A percentile compares a stretch with the other conserved stretches of the same genome.
Conservation (phyloP, 1,140 invertebrate genomes). For the Zaprionus inermis region DNA sequence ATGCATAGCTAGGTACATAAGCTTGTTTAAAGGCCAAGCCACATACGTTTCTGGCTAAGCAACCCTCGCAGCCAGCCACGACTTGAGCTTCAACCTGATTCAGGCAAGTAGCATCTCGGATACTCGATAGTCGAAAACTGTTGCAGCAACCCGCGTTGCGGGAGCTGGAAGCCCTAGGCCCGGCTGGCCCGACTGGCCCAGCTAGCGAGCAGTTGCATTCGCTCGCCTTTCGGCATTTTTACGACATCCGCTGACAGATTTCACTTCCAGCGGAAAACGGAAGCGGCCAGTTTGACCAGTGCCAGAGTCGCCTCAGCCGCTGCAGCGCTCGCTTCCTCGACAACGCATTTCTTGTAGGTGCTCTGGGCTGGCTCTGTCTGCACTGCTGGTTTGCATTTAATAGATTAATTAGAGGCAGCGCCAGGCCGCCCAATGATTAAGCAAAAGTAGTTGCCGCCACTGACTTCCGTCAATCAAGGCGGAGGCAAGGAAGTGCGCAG, state of each 20-base stretch:
- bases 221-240: conserved; percentile 72
- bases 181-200: too few species aligned
- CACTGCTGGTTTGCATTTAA: conserved; percentile 72
- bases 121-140: neutral
- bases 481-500: conserved; percentile 34
- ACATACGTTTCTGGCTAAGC: too few species aligned
- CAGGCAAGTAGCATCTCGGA: too few species aligned
- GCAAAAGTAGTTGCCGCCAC: conserved; percentile 69
- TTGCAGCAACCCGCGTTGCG: neutral
- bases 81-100: neutral
- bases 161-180: conserved; percentile 1
- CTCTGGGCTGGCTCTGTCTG: neutral
- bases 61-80: neutral
- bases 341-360: conserved; percentile 66
- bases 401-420: conserved; percentile 77
- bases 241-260: conserved; percentile 75
- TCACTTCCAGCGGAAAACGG: conserved; percentile 82
- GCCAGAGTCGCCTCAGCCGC: conserved; percentile 6
- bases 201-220: neutral
- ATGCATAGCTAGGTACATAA: neutral
- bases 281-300: conserved; percentile 64
- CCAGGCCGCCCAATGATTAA: conserved; percentile 76
- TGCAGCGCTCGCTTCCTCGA: conserved; percentile 59
- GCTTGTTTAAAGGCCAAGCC: neutral
- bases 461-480: conserved; percentile 71